A percentile compares a stretch with the other conserved stretches of the same genome.
Conservation (phyloP, 2,888 invertebrate genomes). For the Bembecia ichneumoniformis region DNA sequence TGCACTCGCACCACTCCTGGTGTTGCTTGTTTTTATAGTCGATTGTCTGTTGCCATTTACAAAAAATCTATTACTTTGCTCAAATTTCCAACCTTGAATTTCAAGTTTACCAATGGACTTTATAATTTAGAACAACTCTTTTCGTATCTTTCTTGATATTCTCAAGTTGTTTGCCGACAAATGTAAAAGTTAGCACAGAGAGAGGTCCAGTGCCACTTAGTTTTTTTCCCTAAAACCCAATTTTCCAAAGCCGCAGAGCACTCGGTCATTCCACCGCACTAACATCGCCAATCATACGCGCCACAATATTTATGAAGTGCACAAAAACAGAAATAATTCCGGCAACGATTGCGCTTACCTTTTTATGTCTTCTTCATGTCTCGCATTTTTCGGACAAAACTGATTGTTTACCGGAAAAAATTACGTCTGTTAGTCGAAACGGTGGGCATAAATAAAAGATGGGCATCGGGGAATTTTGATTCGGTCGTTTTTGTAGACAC, state of each 20-base stretch:
- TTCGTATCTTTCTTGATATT: too few species aligned
- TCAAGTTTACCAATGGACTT: too few species aligned
- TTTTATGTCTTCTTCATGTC: constrained; percentile 64
- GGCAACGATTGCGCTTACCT: constrained; percentile 41
- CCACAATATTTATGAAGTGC: constrained; percentile 47
- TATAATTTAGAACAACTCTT: too few species aligned
- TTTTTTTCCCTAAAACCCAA: constrained; percentile 22
- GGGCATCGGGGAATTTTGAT: constrained; percentile 62
- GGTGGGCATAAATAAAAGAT: constrained; percentile 67
- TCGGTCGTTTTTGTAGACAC: constrained; percentile 49
- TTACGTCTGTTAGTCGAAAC: constrained; percentile 68
- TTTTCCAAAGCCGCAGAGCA: constrained; percentile 14
- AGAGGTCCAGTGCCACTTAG: constrained; percentile 21
- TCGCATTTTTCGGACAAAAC: constrained; percentile 70
- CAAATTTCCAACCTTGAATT: too few species aligned
- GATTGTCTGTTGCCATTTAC: too few species aligned
- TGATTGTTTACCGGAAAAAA: constrained; percentile 73
- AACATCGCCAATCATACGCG: constrained; percentile 45
- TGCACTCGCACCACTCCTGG: too few species aligned
- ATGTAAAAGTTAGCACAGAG: constrained; percentile 8
- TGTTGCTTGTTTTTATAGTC: too few species aligned
- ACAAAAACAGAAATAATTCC: constrained; percentile 38
- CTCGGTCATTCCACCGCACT: constrained; percentile 14
- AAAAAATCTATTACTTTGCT: too few species aligned
- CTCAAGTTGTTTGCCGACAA: neutral